phyloP scores from a whole-genome alignment of 2,113 vertebrate genomes.

The Stegastes partitus region DNA sequence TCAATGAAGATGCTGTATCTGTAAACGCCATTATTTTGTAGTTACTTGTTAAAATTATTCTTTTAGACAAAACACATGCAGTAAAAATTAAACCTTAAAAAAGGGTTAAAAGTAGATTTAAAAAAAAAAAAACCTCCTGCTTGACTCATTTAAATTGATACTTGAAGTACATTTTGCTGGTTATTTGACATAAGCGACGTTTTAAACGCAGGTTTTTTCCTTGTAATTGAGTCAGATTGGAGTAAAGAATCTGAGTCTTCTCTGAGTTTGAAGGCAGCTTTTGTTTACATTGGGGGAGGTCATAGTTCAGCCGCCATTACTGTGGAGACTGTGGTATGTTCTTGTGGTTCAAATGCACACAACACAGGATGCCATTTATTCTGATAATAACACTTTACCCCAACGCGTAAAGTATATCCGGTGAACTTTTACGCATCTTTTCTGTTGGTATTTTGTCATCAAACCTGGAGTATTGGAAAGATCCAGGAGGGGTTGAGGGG shows the following conservation, averaged over 20 bases:
- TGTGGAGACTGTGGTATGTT: constrained; percentile 38
- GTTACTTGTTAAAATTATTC: too few species aligned
- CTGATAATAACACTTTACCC: not conserved
- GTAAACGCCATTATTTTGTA: too few species aligned
- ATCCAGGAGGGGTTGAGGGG: constrained; percentile 1
- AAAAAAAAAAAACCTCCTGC: too few species aligned
- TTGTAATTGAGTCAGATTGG: not conserved
- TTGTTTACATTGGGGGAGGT: constrained; percentile 70
- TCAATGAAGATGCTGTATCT: too few species aligned
- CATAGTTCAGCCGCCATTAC: constrained; percentile 61
- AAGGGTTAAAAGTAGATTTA: too few species aligned
- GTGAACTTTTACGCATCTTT: constrained; percentile 16
- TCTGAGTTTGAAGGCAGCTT: constrained; percentile 21
- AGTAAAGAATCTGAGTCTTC: not conserved
- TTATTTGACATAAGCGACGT: too few species aligned
- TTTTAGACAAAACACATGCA: too few species aligned
- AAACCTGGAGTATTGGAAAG: constrained; percentile 45
- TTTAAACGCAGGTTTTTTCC: not conserved
- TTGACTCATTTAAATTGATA: too few species aligned
- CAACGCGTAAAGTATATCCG: not conserved
- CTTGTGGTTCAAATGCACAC: not conserved
- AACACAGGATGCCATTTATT: not conserved
- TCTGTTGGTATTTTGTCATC: constrained; percentile 19
- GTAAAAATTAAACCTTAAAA: too few species aligned
- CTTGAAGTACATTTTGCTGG: too few species aligned